Base-by-base conservation (phyloP, 1,140 invertebrate species). In the Bombus turneri region DNA sequence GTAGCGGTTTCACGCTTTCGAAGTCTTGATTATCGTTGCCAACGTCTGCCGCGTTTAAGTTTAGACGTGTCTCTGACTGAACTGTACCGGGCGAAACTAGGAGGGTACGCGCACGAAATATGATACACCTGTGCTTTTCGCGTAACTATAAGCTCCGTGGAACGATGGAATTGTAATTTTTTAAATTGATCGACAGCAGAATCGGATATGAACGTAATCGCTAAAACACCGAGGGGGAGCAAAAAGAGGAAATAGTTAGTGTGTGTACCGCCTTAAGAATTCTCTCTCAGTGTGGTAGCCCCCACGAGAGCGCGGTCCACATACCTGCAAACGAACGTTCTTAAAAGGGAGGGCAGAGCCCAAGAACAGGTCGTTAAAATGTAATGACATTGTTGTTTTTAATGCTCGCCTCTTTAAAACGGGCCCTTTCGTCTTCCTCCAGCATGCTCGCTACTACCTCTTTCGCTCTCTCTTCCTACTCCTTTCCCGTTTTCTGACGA, bases 321-420 rank as follows among this genome's bases (percentile, higher is more conserved):
- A 91, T 92, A 91, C 91, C 91, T 91, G 90, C 85, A 91, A 91
- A 92, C 89, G 87, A 92, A 92, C 90, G 89, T 87, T 90, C 87
- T 91, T 88, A 90, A 91, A 91, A 88, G 89, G 90, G 83, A 89
- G 91, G 87, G 89, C 86, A 92, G 83, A 89, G 89, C 89, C 87
- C 86, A 93, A 91, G 91, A 93, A 93, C 92, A 93, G 92, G 88
- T 93, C 91, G 92, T 93, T 93, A 93, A 93, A 93, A 93, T 93
- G 92, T 93, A 93, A 93, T 93, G 92, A 92, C 92, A 93, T 93
- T 93, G 92, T 93, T 93, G 92, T 92, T 93, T 93, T 93, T 93
- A 93, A 93, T 93, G 91, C 87, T 91, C 86, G 89, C 90, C 91
- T 92, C 91, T 92, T 93, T 92, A 92, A 92, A 93, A 92, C 89